These are phyloP conservation scores for Limonius californicus DNA, from an alignment of 1,140 invertebrate genomes.

Conservation along the genomic window DNA sequence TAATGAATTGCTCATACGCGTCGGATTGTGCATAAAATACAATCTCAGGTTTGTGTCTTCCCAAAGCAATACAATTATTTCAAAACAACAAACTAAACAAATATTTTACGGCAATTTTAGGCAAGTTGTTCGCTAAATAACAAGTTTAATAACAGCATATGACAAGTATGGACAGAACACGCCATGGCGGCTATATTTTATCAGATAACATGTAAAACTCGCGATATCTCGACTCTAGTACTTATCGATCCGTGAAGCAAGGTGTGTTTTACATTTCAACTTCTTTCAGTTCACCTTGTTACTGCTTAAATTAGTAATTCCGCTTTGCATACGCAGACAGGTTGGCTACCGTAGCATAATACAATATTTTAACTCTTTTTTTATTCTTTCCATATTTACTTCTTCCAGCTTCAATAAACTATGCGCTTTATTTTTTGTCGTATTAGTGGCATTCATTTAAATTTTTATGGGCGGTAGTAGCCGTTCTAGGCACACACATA, in stretches of 20 bases:
- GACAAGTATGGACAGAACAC: slow-evolving; percentile 32
- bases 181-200: slow-evolving; percentile 5
- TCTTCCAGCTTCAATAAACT: neutral
- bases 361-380: neutral
- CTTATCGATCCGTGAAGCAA: slow-evolving; percentile 3
- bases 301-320: too few species aligned
- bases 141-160: slow-evolving; percentile 34
- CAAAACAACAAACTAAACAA: slow-evolving; percentile 10
- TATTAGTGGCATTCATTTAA: neutral
- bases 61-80: slow-evolving; percentile 9
- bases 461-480: too few species aligned
- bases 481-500: too few species aligned
- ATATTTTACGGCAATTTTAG: slow-evolving; percentile 29
- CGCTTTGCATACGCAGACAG: neutral
- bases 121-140: slow-evolving; percentile 37
- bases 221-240: slow-evolving; percentile 1
- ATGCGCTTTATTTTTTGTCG: slow-evolving; percentile 1
- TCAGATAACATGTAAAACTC: slow-evolving; percentile 5
- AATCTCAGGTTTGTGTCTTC: neutral
- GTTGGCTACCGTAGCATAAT: neutral
- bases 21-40: too few species aligned
- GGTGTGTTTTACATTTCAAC: neutral
- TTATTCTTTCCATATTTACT: neutral
- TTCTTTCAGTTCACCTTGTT: neutral
- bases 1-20: too few species aligned